Evolutionary conservation across 2,797 vertebrate genomes (phyloP).

Genomic region (Pygocentrus nattereri): DNA sequence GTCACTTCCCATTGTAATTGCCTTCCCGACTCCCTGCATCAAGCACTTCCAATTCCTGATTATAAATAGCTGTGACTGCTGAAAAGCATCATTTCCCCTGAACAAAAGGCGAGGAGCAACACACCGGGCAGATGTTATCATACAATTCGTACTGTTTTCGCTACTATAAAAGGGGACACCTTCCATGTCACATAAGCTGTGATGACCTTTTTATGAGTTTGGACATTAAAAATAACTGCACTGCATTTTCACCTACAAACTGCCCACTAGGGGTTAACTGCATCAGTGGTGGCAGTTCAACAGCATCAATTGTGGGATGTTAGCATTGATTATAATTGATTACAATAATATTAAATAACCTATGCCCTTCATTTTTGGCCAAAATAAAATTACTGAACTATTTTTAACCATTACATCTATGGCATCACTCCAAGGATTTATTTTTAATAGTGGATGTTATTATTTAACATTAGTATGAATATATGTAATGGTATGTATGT

Average conservation of each 20-base stretch:
- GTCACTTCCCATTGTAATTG: constrained; percentile 71
- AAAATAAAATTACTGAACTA: no score
- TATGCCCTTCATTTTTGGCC: no score
- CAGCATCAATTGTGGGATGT: background rate
- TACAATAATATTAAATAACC: no score
- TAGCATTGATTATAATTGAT: background rate
- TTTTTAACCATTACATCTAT: no score
- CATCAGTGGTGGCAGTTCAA: background rate
- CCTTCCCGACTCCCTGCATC: constrained; percentile 54
- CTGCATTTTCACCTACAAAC: background rate
- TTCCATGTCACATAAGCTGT: background rate
- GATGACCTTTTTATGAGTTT: background rate
- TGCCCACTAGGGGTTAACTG: background rate
- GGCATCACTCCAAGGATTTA: no score
- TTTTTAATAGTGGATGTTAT: background rate
- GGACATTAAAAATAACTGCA: background rate
- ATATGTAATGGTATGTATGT: background rate
- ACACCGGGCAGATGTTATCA: constrained; percentile 66
- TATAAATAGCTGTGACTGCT: constrained; percentile 67
- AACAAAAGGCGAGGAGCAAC: constrained; percentile 62
- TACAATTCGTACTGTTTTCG: constrained; percentile 40
- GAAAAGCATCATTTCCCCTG: constrained; percentile 69
- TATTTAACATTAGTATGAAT: background rate
- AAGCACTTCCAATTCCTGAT: constrained; percentile 50
- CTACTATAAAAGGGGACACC: constrained; percentile 43